These are phyloP conservation scores for Nebria salina DNA, from an alignment of 2,888 invertebrate species.

Conservation along the genomic window DNA sequence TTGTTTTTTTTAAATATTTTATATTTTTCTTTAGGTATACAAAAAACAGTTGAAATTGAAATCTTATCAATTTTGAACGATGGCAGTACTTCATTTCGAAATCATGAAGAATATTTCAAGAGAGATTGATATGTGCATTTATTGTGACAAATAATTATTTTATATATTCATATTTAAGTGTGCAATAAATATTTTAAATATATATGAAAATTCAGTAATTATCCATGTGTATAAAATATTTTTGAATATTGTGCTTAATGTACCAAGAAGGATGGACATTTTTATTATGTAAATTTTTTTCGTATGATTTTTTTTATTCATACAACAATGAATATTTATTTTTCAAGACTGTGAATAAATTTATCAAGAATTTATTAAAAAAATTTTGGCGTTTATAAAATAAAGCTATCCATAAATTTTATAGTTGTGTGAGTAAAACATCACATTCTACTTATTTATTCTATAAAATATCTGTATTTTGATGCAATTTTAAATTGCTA, in stretches of 20 bases:
- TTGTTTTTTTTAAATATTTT: not conserved
- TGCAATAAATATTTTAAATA: conserved; percentile 44
- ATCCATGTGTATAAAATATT: conserved; percentile 6
- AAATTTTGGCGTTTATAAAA: not conserved
- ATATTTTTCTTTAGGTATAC: conserved; percentile 36
- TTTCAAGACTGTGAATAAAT: not conserved
- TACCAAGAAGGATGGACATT: not conserved
- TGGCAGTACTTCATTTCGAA: conserved; percentile 30
- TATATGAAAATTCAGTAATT: conserved; percentile 12
- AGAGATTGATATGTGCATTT: conserved; percentile 45
- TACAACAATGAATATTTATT: not conserved
- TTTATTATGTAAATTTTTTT: not conserved
- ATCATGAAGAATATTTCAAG: conserved; percentile 33
- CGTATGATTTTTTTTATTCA: not conserved
- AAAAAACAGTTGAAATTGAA: conserved; percentile 38
- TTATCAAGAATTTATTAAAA: too few relatives aligned
- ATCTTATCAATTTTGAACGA: conserved; percentile 20
- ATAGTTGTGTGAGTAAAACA: not conserved
- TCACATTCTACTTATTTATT: not conserved
- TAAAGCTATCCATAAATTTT: not conserved
- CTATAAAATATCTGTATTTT: not conserved
- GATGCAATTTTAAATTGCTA: not conserved
- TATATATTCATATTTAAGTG: conserved; percentile 40
- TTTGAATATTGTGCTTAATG: not conserved
- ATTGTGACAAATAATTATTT: conserved; percentile 40